Evolutionary conservation across 2,113 vertebrate species (phyloP), one percentile per base, ranked within the genome.

Genomic region (Blennius ocellaris): DNA sequence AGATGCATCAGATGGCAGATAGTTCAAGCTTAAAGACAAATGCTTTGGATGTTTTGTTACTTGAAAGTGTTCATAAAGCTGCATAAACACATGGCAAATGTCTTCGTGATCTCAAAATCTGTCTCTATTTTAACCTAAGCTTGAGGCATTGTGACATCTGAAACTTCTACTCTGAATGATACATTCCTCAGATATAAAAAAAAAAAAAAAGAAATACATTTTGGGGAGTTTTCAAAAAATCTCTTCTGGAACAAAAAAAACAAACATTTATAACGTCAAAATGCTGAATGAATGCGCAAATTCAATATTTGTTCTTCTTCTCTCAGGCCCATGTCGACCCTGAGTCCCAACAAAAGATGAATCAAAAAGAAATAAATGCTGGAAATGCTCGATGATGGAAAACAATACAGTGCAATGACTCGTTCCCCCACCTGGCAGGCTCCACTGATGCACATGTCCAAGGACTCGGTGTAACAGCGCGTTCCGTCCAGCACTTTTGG

Each of bases 361-460:
- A 56, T 43, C 10, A 21, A 53, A 72, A 39, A 3, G 75, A 73
- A 69, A 16, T 6, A 52, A 71, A 1, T 12, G 11, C 21, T 30
- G 21, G 21, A 10, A 44, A 49, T 49, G 4, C 48, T 3, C 16
- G 1, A 52, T 41, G n/a, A 37, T 30, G 2, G 4, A 30, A 30
- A 56, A 21, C 38, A 39, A 63, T 10, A 7, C 38, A 51, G 21
- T 14, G 50, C 21, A 12, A 11, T 50, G 17, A 30, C 40, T 21
- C 48, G 48, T 37, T 10, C 21, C 73, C 80, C 47, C 92, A 99
- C 97, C 93, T 99, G 97, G 63, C 97, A 99, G 55, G 94, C 88
- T 43, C 97, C 97, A 39, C 96, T 99, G 92, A 99, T 99, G 84
- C 97, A 99, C 96, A 98, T 99, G 83, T 99, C 97, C 91, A 99